Evolutionary conservation across 2,888 invertebrate genomes (phyloP).

Genomic region (Rhorus exstirpatorius): DNA sequence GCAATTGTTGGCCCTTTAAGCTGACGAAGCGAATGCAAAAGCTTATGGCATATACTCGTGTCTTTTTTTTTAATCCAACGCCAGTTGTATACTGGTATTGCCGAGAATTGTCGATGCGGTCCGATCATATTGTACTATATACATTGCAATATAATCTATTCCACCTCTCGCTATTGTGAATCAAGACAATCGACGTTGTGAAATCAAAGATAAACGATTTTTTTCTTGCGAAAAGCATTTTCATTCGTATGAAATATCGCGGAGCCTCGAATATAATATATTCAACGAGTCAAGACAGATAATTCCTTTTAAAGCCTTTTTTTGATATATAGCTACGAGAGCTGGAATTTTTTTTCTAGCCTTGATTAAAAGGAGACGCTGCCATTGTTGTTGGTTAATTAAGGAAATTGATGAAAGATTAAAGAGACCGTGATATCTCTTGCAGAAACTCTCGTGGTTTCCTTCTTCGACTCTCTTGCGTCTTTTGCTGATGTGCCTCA

Average conservation of each 20-base stretch:
- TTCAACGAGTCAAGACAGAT: not conserved
- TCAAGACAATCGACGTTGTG: conserved; percentile 12
- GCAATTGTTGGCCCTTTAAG: too few species aligned
- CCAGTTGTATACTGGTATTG: too few species aligned
- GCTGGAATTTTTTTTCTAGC: conserved; percentile 19
- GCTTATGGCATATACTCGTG: too few species aligned
- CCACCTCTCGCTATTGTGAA: conserved; percentile 24
- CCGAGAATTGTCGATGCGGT: too few species aligned
- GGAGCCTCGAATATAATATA: conserved; percentile 23
- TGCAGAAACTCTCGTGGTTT: conserved; percentile 48
- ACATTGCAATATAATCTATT: conserved; percentile 27
- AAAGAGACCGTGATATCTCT: conserved; percentile 70
- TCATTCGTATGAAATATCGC: conserved; percentile 37
- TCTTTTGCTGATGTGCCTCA: conserved; percentile 16
- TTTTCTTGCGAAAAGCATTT: conserved; percentile 15
- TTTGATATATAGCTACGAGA: not conserved
- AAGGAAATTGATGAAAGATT: conserved; percentile 82
- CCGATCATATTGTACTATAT: too few species aligned
- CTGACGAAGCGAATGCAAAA: too few species aligned
- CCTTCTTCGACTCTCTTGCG: conserved; percentile 24
- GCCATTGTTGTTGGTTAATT: conserved; percentile 81
- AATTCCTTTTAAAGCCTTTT: not conserved
- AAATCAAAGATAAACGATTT: conserved; percentile 27
- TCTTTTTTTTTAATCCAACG: too few species aligned
- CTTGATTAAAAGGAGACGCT: conserved; percentile 8